A percentile compares a stretch with the other conserved stretches of the same genome.
Conservation (phyloP, 2,888 invertebrate species). For the Lochmaea crataegi region DNA sequence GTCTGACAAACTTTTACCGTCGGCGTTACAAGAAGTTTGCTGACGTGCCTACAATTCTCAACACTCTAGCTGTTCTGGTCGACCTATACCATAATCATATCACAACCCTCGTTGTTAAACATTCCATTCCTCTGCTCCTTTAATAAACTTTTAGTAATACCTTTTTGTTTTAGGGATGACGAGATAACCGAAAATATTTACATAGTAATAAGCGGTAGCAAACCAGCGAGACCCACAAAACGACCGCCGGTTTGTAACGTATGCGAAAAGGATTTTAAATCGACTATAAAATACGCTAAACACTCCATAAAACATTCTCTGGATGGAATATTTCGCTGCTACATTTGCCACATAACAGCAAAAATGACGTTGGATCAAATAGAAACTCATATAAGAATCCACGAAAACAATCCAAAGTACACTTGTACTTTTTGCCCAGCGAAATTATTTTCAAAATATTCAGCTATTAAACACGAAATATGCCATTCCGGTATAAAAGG, state of each 20-base stretch:
- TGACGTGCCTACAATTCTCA: no score
- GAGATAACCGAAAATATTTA: constrained; percentile 20
- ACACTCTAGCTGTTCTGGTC: no score
- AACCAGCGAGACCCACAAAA: background rate
- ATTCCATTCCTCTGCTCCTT: background rate
- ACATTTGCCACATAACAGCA: constrained; percentile 40
- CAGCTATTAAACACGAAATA: constrained; percentile 54
- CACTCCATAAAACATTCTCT: constrained; percentile 47
- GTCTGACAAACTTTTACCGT: no score
- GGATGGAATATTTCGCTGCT: constrained; percentile 41
- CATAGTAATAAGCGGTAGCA: constrained; percentile 16
- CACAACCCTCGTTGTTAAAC: no score
- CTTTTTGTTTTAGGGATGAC: constrained; percentile 8
- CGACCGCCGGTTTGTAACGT: constrained; percentile 45
- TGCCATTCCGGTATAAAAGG: constrained; percentile 50
- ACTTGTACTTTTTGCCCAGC: constrained; percentile 57
- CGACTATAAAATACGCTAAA: constrained; percentile 46
- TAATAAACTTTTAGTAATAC: background rate
- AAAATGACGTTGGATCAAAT: constrained; percentile 46
- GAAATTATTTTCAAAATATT: constrained; percentile 53
- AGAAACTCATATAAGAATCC: constrained; percentile 56
- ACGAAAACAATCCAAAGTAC: constrained; percentile 55
- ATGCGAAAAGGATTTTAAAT: constrained; percentile 50
- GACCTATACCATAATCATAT: no score
- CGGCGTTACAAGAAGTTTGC: no score